Conservation (phyloP, 64 coral and sea anemone species). For the Hydrozoanthus tunicans region DNA sequence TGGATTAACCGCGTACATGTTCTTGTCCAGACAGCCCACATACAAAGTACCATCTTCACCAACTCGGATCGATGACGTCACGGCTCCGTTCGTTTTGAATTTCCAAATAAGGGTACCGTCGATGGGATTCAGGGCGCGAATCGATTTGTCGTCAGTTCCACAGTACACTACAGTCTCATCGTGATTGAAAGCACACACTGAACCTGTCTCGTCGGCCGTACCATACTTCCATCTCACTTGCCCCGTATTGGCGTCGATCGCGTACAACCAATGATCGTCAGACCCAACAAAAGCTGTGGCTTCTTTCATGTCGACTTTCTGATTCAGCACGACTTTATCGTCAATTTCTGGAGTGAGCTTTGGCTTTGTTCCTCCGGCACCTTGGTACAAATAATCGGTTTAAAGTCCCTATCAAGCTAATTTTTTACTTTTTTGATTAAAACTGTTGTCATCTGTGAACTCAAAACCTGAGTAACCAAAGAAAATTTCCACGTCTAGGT, state of each 20-base stretch:
- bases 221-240: conserved; percentile 90
- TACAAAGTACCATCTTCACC: conserved; percentile 75
- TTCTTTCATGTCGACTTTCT: conserved; percentile 59
- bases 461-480: too few species aligned
- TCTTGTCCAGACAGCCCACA: conserved; percentile 83
- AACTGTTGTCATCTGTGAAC: background rate
- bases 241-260: conserved; percentile 79
- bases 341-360: conserved; percentile 51
- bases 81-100: conserved; percentile 66
- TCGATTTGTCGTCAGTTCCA: conserved; percentile 87
- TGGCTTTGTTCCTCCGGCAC: background rate
- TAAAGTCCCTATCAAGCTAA: background rate
- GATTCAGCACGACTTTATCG: conserved; percentile 45
- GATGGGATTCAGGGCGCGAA: conserved; percentile 77
- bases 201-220: conserved; percentile 91
- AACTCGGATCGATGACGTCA: conserved; percentile 89
- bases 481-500: too few species aligned
- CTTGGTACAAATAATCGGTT: background rate
- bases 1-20: conserved; percentile 86
- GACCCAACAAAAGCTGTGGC: conserved; percentile 76
- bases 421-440: background rate
- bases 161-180: conserved; percentile 87
- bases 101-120: conserved; percentile 94
- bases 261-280: conserved; percentile 95
- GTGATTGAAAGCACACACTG: conserved; percentile 77